Conservation (phyloP, 2,888 invertebrate species). For the Smittia sp. region DNA sequence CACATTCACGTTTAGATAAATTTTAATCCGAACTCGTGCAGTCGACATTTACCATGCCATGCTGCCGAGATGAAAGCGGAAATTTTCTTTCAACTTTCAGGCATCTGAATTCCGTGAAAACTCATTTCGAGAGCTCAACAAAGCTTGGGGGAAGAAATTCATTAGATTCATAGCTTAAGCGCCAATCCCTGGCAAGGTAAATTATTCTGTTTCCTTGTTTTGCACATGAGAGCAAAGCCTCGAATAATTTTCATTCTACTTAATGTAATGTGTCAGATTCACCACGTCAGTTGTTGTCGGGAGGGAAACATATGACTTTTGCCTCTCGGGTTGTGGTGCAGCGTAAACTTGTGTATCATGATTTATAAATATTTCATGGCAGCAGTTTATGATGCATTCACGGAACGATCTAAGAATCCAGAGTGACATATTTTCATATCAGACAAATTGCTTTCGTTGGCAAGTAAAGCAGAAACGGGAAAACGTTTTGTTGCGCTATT, state of each 20-base stretch:
- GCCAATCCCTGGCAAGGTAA: neutral
- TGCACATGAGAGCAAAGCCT: neutral
- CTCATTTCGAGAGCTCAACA: neutral
- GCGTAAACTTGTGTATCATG: neutral
- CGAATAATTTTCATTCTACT: neutral
- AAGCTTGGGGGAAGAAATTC: too few relatives aligned
- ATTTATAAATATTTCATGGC: constrained; percentile 4
- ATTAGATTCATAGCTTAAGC: too few relatives aligned
- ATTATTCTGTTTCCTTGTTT: constrained; percentile 13
- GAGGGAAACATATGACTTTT: constrained; percentile 6
- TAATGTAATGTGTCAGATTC: constrained; percentile 29
- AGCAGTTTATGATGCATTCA: neutral
- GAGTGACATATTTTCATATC: constrained; percentile 20
- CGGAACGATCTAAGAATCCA: neutral
- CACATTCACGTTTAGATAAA: constrained; percentile 14
- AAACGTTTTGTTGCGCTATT: too few relatives aligned
- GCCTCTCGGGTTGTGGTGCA: neutral
- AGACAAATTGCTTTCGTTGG: too few relatives aligned
- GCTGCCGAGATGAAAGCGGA: neutral
- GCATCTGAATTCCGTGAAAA: too few relatives aligned
- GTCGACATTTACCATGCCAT: neutral
- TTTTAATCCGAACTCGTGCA: neutral
- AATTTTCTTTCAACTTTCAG: neutral
- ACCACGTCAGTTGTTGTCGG: neutral
- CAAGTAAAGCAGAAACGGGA: too few relatives aligned